These are phyloP conservation scores for Lepidocolaptes lacrymiger DNA, from an alignment of 2,797 vertebrate genomes.

Conservation along the genomic window DNA sequence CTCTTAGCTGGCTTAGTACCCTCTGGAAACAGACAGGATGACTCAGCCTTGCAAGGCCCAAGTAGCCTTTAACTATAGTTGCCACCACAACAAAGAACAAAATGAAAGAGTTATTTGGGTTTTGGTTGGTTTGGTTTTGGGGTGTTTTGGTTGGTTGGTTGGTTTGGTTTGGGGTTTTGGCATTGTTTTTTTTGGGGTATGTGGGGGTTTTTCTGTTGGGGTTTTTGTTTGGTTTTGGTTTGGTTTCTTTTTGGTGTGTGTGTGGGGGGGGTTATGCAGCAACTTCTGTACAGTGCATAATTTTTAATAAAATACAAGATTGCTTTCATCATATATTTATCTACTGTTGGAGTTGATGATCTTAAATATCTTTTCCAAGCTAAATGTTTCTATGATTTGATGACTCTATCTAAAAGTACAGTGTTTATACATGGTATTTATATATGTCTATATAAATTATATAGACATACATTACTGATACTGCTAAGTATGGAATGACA, in stretches of 20 bases:
- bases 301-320: not conserved
- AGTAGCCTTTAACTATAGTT: not conserved
- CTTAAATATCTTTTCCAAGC: not conserved
- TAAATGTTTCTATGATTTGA: not conserved
- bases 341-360: rapidly evolving
- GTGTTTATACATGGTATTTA: not conserved
- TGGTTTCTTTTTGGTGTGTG: not conserved
- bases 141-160: not conserved
- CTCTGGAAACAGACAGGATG: not conserved
- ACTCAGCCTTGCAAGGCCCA: not conserved
- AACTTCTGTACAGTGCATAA: not conserved
- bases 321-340: not conserved
- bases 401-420: not conserved
- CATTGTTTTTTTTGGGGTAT: too few relatives aligned
- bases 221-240: not conserved
- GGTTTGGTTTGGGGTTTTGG: rapidly evolving
- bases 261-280: not conserved
- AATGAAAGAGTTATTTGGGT: not conserved
- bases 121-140: not conserved
- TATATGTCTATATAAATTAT: not conserved
- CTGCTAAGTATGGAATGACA: not conserved
- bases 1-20: not conserved
- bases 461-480: not conserved
- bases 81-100: not conserved
- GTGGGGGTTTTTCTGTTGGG: too few relatives aligned